Conservation (phyloP, 2,113 vertebrate species). For the Passer domesticus region DNA sequence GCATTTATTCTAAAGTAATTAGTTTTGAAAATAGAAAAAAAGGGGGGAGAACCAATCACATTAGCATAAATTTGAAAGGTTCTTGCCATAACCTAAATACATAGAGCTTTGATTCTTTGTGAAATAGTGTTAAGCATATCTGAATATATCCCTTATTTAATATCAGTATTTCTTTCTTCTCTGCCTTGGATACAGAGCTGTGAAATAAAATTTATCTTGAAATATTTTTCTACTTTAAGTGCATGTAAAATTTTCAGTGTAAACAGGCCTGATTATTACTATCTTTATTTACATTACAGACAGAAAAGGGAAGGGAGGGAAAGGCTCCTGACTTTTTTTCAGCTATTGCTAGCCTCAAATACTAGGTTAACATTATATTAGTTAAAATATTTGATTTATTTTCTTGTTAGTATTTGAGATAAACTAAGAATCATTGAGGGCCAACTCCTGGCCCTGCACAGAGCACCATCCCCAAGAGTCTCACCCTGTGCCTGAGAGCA, state of each 20-base stretch:
- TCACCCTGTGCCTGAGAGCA: not conserved
- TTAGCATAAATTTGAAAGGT: not conserved
- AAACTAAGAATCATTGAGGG: rapidly evolving
- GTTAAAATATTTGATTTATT: not conserved
- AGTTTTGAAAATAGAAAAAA: not conserved
- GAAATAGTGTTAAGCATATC: not conserved
- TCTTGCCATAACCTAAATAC: not conserved
- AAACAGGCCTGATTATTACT: not conserved
- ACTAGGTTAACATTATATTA: not conserved
- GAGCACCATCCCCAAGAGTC: not conserved
- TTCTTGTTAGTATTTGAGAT: not conserved
- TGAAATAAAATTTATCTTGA: not conserved
- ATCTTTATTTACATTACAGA: not conserved
- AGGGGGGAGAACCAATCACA: too few species aligned
- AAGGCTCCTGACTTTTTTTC: not conserved
- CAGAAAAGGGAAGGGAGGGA: not conserved
- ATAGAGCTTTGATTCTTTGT: not conserved
- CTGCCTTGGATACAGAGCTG: not conserved
- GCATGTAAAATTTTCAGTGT: not conserved
- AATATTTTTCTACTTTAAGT: not conserved
- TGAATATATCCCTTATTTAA: not conserved
- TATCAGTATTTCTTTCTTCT: not conserved
- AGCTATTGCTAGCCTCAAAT: not conserved
- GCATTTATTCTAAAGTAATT: not conserved
- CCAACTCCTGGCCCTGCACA: not conserved